Evolutionary conservation across 2,113 vertebrate species (phyloP), one percentile per base, ranked within the genome.

Genomic region (Madoqua kirkii): DNA sequence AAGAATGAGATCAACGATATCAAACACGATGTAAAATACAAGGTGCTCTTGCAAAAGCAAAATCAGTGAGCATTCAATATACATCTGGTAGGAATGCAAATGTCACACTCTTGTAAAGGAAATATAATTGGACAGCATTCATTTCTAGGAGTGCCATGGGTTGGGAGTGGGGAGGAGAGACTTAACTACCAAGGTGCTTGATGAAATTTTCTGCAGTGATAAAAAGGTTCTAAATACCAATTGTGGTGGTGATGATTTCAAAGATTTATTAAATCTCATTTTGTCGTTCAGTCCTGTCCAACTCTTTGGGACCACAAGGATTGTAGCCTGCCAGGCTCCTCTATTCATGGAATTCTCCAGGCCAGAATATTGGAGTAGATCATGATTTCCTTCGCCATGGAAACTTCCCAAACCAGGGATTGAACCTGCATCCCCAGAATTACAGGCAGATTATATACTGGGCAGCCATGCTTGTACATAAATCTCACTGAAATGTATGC

Each of bases 311-410:
- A 71, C 64, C 64, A 2, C n/a, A 12, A 36, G n/a, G n/a, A 71
- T 21, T 71, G 19, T 71, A 23, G 19, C n/a, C 17, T 71, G 9
- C 9, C 19, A 36, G n/a, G 64, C 64, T 71, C 19, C 2, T 71
- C 17, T 36, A 36, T 36, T 71, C 9, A 36, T 21, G 9, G n/a
- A 67, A 36, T 36, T 71, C 19, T 71, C 64, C 19, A 71, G n/a
- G 64, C 64, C n/a, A 71, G n/a, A 71, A 23, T 71, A 71, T 19
- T 36, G 19, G 64, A 36, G 19, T 71, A 21, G 9, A 2, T 71
- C 2, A 0, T 0, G 1, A 71, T 71, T 36, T 71, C 17, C n/a
- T 71, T 71, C 19, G 0, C 64, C 64, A 71, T 4, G 64, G 64
- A 71, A 36, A 36, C 64, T 71, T 71, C n/a, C 9, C 1, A 0